Percentiles rank a stretch among this genome's conserved stretches.
Conservation (phyloP, 2,113 vertebrate species). For the Antennarius striatus region DNA sequence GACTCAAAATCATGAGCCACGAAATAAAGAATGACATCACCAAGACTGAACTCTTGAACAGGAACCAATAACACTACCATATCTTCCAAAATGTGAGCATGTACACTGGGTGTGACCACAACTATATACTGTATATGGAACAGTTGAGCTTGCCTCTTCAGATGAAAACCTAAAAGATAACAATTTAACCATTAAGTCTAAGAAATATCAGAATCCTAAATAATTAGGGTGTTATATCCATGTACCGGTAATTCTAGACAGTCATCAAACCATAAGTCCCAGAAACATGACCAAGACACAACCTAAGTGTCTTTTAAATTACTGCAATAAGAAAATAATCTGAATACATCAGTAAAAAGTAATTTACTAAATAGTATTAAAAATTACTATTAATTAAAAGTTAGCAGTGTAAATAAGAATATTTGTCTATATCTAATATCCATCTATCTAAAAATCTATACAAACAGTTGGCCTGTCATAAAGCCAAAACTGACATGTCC, state of each 20-base stretch:
- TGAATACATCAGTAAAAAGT: background rate
- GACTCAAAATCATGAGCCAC: no score
- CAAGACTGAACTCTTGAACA: no score
- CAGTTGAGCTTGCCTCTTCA: no score
- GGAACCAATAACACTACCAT: no score
- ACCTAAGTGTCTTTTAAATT: no score
- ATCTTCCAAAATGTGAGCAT: no score
- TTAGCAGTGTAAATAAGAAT: background rate
- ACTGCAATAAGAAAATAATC: background rate
- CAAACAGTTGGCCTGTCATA: slow-evolving; percentile 6
- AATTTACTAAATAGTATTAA: background rate
- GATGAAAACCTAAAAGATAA: no score
- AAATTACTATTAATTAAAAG: no score
- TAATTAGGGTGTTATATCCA: background rate
- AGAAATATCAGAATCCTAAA: background rate
- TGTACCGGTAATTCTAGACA: background rate
- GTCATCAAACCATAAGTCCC: background rate
- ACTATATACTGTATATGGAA: no score
- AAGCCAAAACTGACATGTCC: background rate
- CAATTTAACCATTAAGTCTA: no score
- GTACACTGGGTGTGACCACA: no score
- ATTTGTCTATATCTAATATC: background rate
- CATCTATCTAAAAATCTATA: background rate
- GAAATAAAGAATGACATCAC: no score
- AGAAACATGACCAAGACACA: background rate